These are phyloP conservation scores for Drosophila repleta DNA, from an alignment of 1,140 invertebrate genomes.

Conservation along the genomic window DNA sequence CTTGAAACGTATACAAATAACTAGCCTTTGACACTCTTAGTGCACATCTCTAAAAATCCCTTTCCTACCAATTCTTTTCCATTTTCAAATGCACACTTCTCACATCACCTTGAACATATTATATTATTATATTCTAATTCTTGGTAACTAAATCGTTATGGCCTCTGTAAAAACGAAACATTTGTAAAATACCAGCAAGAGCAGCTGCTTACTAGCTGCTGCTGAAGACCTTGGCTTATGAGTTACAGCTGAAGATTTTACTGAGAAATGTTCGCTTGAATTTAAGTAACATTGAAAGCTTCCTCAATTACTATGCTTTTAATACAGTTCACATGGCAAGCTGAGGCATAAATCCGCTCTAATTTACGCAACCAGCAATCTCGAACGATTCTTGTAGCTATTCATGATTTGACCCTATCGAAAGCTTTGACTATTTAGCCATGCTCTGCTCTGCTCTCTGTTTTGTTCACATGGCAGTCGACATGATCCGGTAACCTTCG, in stretches of 20 bases:
- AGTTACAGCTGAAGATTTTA: constrained; percentile 10
- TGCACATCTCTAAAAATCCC: no score
- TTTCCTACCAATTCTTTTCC: no score
- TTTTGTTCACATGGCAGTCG: constrained; percentile 15
- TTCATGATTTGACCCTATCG: constrained; percentile 10
- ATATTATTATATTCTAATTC: no score
- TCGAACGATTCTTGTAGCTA: constrained; percentile 27
- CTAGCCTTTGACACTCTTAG: no score
- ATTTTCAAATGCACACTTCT: no score
- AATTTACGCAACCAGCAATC: constrained; percentile 1
- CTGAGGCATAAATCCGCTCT: constrained; percentile 12
- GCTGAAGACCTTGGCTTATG: background rate
- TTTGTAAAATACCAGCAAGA: no score
- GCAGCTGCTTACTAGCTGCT: no score
- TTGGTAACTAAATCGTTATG: no score
- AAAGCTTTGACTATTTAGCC: constrained; percentile 5
- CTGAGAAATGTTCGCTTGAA: background rate
- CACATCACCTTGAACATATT: no score
- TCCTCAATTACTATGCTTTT: constrained; percentile 21
- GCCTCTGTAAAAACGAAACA: no score
- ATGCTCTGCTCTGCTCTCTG: constrained; percentile 11
- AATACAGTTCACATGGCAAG: constrained; percentile 12
- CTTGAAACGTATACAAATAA: no score
- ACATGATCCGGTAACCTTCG: constrained; percentile 41
- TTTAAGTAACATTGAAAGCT: constrained; percentile 28